Conservation (phyloP, 2,113 vertebrate species). For the Pipa parva region DNA sequence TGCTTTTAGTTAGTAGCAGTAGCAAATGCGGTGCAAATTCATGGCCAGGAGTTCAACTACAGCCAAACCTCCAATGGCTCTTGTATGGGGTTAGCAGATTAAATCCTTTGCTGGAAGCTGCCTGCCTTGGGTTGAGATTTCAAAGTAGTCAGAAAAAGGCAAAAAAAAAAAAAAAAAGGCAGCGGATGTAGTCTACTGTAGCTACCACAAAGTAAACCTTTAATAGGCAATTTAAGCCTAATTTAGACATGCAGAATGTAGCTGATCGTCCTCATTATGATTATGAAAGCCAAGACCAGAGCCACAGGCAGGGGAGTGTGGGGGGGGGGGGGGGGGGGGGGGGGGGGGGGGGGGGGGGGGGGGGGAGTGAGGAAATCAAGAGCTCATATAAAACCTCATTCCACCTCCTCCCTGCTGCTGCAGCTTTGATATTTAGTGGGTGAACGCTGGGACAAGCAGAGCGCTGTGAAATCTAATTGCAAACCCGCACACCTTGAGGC, state of each 20-base stretch:
- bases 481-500: conserved; percentile 12
- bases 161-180: not conserved
- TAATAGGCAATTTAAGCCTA: conserved; percentile 40
- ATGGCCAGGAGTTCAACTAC: too few relatives aligned
- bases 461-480: conserved; percentile 15
- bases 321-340: too few relatives aligned
- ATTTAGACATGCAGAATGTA: conserved; percentile 19
- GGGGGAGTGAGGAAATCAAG: conserved; percentile 5
- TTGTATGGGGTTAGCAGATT: not conserved
- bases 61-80: too few relatives aligned
- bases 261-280: conserved; percentile 28
- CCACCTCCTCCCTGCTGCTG: conserved; percentile 53
- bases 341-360: too few relatives aligned
- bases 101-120: conserved; percentile 3
- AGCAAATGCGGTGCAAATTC: not conserved
- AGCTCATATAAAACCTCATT: conserved; percentile 42
- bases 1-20: not conserved
- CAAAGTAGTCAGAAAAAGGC: not conserved
- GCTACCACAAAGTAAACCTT: conserved; percentile 24
- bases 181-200: conserved; percentile 15
- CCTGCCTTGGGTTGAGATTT: not conserved
- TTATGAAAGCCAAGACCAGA: conserved; percentile 20
- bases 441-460: conserved; percentile 2
- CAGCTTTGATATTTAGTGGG: conserved; percentile 49
- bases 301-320: conserved; percentile 29